Percentiles rank a stretch among this genome's conserved stretches.
Conservation (phyloP, 2,797 vertebrate genomes). For the Macropodus opercularis region DNA sequence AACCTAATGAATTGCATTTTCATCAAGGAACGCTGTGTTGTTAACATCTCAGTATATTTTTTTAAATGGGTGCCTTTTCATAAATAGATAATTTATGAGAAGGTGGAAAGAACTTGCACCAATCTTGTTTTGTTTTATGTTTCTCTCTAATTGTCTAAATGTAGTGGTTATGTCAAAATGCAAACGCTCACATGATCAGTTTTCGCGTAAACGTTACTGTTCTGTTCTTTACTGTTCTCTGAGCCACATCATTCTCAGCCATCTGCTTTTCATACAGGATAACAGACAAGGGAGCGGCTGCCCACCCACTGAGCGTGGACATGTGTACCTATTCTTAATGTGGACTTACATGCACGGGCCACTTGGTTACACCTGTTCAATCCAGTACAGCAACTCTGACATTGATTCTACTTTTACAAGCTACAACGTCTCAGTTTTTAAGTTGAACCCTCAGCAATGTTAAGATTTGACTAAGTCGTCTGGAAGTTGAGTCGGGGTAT, state of each 20-base stretch:
- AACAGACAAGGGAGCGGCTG: too few relatives aligned
- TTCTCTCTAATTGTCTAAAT: conserved; percentile 24
- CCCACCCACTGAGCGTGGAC: too few relatives aligned
- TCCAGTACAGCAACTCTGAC: too few relatives aligned
- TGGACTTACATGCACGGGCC: too few relatives aligned
- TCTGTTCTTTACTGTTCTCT: conserved; percentile 50
- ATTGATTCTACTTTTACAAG: too few relatives aligned
- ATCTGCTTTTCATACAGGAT: too few relatives aligned
- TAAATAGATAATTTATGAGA: conserved; percentile 84
- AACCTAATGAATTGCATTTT: conserved; percentile 51
- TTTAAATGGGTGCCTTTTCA: conserved; percentile 82
- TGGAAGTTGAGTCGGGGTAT: too few relatives aligned
- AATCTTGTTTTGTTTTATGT: conserved; percentile 17
- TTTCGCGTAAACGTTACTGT: conserved; percentile 41
- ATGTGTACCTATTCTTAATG: too few relatives aligned
- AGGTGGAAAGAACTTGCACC: conserved; percentile 65
- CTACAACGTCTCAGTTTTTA: too few relatives aligned
- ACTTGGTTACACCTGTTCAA: too few relatives aligned
- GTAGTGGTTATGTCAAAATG: conserved; percentile 46
- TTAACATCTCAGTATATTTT: conserved; percentile 50
- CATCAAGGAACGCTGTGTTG: conserved; percentile 35
- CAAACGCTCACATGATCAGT: conserved; percentile 60
- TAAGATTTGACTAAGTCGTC: too few relatives aligned
- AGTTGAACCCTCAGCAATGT: too few relatives aligned
- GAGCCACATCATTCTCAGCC: conserved; percentile 14